These are phyloP conservation scores for Etia nguti DNA, from an alignment of 2,113 vertebrate species.

Conservation along the genomic window DNA sequence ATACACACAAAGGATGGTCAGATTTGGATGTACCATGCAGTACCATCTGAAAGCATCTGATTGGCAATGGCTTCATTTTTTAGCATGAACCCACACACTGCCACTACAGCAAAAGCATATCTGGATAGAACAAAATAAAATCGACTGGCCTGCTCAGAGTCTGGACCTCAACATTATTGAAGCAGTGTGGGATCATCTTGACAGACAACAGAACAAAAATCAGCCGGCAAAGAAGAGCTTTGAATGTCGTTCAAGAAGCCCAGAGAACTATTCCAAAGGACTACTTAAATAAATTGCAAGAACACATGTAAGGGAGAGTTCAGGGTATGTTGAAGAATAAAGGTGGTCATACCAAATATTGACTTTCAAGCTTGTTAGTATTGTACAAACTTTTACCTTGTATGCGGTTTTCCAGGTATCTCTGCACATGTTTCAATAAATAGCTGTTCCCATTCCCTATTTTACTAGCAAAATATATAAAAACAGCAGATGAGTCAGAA, in stretches of 20 bases:
- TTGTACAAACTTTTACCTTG: not conserved
- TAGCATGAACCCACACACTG: not conserved
- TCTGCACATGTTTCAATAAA: not conserved
- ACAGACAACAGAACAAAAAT: not conserved
- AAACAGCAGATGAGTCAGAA: not conserved
- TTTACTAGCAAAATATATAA: not conserved
- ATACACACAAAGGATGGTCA: not conserved
- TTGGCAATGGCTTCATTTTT: not conserved
- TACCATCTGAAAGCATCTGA: not conserved
- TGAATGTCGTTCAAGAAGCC: not conserved
- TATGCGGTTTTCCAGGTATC: not conserved
- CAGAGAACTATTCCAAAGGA: not conserved
- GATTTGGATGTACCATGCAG: not conserved
- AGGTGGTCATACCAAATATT: not conserved
- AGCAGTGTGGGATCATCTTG: not conserved
- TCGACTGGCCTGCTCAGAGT: not conserved
- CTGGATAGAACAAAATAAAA: not conserved
- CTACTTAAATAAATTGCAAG: not conserved
- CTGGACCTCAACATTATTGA: not conserved
- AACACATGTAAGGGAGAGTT: not conserved
- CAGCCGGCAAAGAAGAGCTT: not conserved
- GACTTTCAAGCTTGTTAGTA: not conserved
- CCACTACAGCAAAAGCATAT: not conserved
- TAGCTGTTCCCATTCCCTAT: not conserved
- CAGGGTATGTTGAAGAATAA: not conserved